phyloP scores from a whole-genome alignment of 2,113 vertebrate genomes.

The Astatotilapia flaviijosephi region DNA sequence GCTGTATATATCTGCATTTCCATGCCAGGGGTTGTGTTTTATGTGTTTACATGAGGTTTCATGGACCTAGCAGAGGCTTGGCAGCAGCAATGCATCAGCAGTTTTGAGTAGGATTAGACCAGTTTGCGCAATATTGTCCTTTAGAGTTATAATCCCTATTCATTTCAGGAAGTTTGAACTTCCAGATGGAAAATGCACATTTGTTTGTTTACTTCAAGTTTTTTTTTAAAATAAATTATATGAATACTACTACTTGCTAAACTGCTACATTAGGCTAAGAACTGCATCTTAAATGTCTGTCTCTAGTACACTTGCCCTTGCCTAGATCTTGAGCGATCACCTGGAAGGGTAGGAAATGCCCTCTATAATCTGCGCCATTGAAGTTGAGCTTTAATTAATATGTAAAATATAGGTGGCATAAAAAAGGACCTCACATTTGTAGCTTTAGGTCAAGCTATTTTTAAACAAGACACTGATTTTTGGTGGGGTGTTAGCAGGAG shows the following conservation, averaged over 20 bases:
- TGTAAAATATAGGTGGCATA: neutral
- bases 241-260: neutral
- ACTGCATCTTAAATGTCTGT: neutral
- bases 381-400: neutral
- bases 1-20: constrained; percentile 5
- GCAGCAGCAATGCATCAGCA: neutral
- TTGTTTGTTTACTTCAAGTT: neutral
- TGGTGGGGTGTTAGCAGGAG: neutral
- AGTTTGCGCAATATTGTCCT: neutral
- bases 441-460: neutral
- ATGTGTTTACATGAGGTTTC: constrained; percentile 20
- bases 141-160: neutral
- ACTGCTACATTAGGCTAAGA: neutral
- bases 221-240: accelerated
- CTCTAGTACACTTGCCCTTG: neutral
- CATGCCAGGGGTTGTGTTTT: constrained; percentile 9
- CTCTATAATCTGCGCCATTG: neutral
- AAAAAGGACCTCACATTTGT: neutral
- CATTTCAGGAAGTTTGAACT: neutral
- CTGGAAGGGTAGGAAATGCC: neutral
- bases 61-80: neutral
- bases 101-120: neutral
- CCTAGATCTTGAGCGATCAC: neutral
- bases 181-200: neutral
- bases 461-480: neutral